Evolutionary conservation across 37 sponge, comb jelly and placozoan species (phyloP).

Genomic region (Trichoplax adhaerens): DNA sequence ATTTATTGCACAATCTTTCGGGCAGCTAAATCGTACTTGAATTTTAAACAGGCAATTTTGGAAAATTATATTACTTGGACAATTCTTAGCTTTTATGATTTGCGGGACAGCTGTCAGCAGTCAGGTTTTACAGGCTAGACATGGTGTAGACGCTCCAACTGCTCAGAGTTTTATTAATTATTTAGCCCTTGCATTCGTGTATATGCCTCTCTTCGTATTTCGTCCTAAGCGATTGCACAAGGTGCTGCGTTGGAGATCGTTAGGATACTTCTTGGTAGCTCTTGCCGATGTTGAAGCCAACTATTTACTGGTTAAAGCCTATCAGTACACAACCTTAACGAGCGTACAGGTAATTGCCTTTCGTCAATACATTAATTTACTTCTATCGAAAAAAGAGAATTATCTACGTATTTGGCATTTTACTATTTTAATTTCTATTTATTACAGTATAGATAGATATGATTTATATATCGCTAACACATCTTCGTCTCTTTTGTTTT

Average conservation of each 20-base stretch:
- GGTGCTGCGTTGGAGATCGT: slow-evolving; percentile 44
- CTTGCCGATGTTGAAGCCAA: slow-evolving; percentile 64
- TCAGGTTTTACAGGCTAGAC: slow-evolving; percentile 20
- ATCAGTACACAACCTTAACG: slow-evolving; percentile 72
- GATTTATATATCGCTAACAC: no score
- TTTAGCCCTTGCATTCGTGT: slow-evolving; percentile 27
- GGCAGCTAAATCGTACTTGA: no score
- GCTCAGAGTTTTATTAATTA: slow-evolving; percentile 48
- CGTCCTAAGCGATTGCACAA: slow-evolving; percentile 17
- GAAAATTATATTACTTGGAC: background rate
- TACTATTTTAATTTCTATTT: no score
- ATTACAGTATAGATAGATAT: no score
- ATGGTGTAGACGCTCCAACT: slow-evolving; percentile 33
- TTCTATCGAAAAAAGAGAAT: background rate
- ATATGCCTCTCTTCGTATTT: slow-evolving; percentile 21
- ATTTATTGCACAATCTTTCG: no score
- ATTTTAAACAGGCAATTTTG: no score
- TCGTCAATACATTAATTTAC: background rate
- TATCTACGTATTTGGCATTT: no score
- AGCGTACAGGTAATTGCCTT: slow-evolving; percentile 49
- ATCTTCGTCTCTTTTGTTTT: background rate
- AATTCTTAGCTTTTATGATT: slow-evolving; percentile 42
- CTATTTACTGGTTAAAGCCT: slow-evolving; percentile 46
- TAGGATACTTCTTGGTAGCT: slow-evolving; percentile 49
- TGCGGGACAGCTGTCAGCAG: slow-evolving; percentile 51